Conservation (phyloP, 30 jellyfish, hydroid and myxozoan genomes). For the Nemopilema nomurai region DNA sequence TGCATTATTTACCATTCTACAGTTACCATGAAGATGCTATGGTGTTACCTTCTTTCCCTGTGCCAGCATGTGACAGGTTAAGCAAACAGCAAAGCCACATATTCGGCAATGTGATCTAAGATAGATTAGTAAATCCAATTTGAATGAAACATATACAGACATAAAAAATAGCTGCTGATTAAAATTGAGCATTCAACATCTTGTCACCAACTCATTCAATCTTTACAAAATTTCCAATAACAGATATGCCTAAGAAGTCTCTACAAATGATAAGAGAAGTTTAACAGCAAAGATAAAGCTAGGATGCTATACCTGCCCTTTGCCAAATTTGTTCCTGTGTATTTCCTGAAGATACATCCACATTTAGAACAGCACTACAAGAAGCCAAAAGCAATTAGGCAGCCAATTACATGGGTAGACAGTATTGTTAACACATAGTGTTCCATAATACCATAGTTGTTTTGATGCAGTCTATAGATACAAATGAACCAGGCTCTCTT, state of each 20-base stretch:
- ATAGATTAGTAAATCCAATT: neutral
- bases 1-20: too few relatives aligned
- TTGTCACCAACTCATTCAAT: too few relatives aligned
- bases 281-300: too few relatives aligned
- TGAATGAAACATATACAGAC: neutral
- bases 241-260: too few relatives aligned
- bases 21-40: too few relatives aligned
- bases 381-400: neutral
- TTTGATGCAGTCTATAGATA: neutral
- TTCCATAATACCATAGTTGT: neutral
- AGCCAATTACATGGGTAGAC: neutral
- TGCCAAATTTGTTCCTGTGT: slow-evolving; percentile 70
- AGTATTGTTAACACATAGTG: too few relatives aligned
- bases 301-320: slow-evolving; percentile 99
- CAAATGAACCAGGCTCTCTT: too few relatives aligned
- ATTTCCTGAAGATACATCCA: slow-evolving; percentile 86
- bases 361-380: slow-evolving; percentile 87
- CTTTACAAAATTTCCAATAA: too few relatives aligned
- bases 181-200: neutral
- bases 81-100: slow-evolving; percentile 93
- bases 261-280: too few relatives aligned
- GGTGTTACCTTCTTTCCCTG: slow-evolving; percentile 88
- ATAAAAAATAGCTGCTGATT: neutral
- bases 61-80: slow-evolving; percentile 82
- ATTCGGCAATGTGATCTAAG: slow-evolving; percentile 92